These are phyloP conservation scores for Mormyrops boulengeri DNA, from an alignment of 2,797 vertebrate species.

Conservation along the genomic window DNA sequence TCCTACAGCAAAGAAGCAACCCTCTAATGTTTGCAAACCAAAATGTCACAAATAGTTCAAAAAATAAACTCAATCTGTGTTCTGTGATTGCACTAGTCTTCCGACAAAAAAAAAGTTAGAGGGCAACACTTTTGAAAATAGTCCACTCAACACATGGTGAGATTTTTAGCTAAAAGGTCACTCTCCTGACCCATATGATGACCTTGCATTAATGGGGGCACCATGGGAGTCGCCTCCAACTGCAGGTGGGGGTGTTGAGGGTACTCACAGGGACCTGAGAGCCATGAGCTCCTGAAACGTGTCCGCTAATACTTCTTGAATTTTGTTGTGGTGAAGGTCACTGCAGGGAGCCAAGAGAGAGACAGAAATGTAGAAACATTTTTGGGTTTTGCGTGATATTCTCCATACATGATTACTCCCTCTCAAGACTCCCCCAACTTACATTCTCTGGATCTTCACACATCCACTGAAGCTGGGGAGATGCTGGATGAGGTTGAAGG, in stretches of 20 bases:
- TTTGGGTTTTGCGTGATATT: background rate
- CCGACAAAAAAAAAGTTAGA: background rate
- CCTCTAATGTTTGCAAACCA: background rate
- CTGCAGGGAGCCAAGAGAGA: slow-evolving; percentile 57
- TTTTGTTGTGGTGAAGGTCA: slow-evolving; percentile 82
- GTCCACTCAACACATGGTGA: background rate
- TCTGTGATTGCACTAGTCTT: background rate
- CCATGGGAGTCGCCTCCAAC: background rate
- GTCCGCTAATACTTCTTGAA: slow-evolving; percentile 70
- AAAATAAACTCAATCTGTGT: background rate
- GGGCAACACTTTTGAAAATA: background rate
- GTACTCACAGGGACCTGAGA: slow-evolving; percentile 80
- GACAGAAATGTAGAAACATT: slow-evolving; percentile 27
- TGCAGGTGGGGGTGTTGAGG: background rate
- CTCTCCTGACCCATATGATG: background rate
- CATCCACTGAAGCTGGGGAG: slow-evolving; percentile 80
- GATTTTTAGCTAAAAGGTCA: background rate
- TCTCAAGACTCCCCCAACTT: slow-evolving; percentile 42
- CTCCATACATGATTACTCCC: background rate
- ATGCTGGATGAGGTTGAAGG: slow-evolving; percentile 77
- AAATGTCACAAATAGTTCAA: background rate
- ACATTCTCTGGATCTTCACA: slow-evolving; percentile 85
- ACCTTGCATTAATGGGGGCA: background rate
- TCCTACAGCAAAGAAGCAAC: background rate
- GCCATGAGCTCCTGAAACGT: slow-evolving; percentile 75